Conservation (phyloP, 2,888 invertebrate genomes). For the Colletes collaris region DNA sequence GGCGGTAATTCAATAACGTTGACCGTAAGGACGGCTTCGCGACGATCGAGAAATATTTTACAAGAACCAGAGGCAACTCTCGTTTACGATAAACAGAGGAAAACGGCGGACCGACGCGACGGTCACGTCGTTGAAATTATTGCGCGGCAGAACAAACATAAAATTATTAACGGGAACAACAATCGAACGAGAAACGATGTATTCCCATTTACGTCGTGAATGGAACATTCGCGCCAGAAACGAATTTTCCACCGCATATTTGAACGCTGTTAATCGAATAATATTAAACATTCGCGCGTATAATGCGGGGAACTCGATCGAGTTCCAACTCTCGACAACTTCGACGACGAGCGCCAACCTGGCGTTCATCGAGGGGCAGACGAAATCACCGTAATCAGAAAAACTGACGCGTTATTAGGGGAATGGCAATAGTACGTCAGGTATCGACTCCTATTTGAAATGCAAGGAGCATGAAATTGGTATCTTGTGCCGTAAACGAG, state of each 20-base stretch:
- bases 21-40: background rate
- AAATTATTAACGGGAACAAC: conserved; percentile 44
- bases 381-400: too few relatives aligned
- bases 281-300: conserved; percentile 47
- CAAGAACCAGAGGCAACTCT: conserved; percentile 3
- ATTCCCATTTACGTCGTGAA: conserved; percentile 43
- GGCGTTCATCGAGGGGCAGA: background rate
- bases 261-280: conserved; percentile 42
- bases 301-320: conserved; percentile 35
- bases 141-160: conserved; percentile 36
- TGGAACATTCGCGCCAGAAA: conserved; percentile 37
- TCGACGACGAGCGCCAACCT: background rate
- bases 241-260: conserved; percentile 42
- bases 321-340: background rate
- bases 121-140: conserved; percentile 7
- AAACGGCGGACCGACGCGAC: background rate
- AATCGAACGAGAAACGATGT: conserved; percentile 44
- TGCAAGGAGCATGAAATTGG: conserved; percentile 38
- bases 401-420: conserved; percentile 12
- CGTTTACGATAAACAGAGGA: conserved; percentile 16
- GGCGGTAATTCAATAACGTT: conserved; percentile 42
- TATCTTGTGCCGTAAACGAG: conserved; percentile 51
- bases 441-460: conserved; percentile 28
- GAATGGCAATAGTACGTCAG: conserved; percentile 3
- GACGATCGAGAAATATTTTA: conserved; percentile 15